A percentile compares a stretch with the other conserved stretches of the same genome.
phyloP scores from a whole-genome alignment of 2,888 invertebrate species.

The Sceliomorpha sp. region DNA sequence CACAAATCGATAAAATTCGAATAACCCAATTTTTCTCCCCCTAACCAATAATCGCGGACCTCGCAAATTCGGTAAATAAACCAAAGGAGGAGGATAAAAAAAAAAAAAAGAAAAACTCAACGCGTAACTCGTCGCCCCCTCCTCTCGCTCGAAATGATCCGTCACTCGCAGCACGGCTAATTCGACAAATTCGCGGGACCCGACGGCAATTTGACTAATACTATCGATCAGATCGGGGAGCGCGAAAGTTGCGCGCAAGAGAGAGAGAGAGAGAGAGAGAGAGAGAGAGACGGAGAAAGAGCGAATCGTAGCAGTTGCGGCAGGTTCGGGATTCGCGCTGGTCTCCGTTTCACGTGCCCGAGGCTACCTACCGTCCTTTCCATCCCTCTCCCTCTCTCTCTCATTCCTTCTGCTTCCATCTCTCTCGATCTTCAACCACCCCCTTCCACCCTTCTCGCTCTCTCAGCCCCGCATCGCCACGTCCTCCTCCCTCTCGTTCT shows the following conservation, averaged over 20 bases:
- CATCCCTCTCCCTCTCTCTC: conserved; percentile 18
- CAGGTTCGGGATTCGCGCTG: conserved; percentile 71
- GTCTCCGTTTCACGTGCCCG: conserved; percentile 51
- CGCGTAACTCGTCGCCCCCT: conserved; percentile 12
- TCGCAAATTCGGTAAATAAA: too few species aligned
- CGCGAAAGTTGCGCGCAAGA: conserved; percentile 73
- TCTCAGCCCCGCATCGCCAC: too few species aligned
- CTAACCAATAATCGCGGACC: too few species aligned
- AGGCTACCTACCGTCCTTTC: conserved; percentile 26
- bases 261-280: too few species aligned
- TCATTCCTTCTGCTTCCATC: conserved; percentile 37
- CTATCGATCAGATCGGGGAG: conserved; percentile 76
- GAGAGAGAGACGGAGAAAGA: too few species aligned
- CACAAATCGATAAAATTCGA: too few species aligned
- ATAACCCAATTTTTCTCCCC: too few species aligned
- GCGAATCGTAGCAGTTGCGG: too few species aligned
- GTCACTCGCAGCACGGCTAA: conserved; percentile 49
- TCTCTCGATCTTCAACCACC: too few species aligned
- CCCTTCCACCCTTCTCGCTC: too few species aligned
- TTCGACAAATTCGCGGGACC: conserved; percentile 55
- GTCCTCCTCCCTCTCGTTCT: conserved; percentile 57
- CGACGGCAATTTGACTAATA: conserved; percentile 56
- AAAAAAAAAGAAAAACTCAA: conserved; percentile 11
- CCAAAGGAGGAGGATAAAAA: too few species aligned
- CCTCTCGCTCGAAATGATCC: conserved; percentile 27